These are phyloP conservation scores for Teleiodes luculella DNA, from an alignment of 2,888 invertebrate genomes.

Conservation along the genomic window DNA sequence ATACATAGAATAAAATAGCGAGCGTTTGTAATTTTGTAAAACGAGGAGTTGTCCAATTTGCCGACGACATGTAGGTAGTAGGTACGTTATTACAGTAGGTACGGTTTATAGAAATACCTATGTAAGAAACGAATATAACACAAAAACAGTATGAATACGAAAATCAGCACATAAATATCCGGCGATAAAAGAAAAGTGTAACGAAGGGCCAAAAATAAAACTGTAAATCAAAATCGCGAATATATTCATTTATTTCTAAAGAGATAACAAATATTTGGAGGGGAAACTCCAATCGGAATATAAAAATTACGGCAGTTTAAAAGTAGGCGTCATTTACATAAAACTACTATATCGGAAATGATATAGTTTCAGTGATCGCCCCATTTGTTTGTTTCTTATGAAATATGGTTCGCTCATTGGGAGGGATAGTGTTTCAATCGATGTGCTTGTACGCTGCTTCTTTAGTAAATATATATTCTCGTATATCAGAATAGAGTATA, in stretches of 20 bases:
- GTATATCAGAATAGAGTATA: no score
- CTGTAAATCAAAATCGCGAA: slow-evolving; percentile 66
- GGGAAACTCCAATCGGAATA: slow-evolving; percentile 72
- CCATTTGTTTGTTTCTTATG: slow-evolving; percentile 57
- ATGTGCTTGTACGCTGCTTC: no score
- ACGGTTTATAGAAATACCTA: no score
- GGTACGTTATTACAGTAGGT: no score
- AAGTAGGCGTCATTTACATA: slow-evolving; percentile 76
- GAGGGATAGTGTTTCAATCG: no score
- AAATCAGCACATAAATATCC: slow-evolving; percentile 22
- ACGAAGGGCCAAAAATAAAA: slow-evolving; percentile 41
- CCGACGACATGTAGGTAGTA: no score
- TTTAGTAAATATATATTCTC: no score
- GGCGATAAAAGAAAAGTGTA: slow-evolving; percentile 28
- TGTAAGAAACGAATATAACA: no score
- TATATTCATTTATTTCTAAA: slow-evolving; percentile 66
- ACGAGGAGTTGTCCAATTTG: no score
- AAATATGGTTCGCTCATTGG: slow-evolving; percentile 33
- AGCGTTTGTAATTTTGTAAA: no score
- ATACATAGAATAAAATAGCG: no score
- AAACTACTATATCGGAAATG: slow-evolving; percentile 73
- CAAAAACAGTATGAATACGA: neutral
- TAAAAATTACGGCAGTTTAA: slow-evolving; percentile 78
- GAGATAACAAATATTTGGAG: slow-evolving; percentile 70
- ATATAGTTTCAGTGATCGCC: slow-evolving; percentile 52